Conservation (phyloP, 1,140 invertebrate genomes). For the Pomacea maculata region DNA sequence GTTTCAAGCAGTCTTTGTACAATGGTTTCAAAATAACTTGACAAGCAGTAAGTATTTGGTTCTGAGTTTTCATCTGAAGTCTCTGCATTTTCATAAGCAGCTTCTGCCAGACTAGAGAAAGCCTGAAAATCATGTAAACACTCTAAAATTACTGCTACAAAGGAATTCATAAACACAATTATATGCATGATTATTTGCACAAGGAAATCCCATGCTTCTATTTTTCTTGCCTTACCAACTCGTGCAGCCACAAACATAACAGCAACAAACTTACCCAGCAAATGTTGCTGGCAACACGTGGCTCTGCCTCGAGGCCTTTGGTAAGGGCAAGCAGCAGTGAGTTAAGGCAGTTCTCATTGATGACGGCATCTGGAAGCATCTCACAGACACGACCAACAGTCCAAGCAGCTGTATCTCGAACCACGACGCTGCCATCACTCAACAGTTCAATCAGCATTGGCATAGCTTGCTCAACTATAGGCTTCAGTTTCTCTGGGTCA, state of each 20-base stretch:
- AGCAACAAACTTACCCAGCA: constrained; percentile 79
- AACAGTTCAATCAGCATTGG: constrained; percentile 94
- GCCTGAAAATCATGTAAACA: constrained; percentile 69
- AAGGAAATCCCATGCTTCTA: neutral
- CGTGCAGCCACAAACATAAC: neutral
- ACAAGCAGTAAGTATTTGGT: constrained; percentile 93
- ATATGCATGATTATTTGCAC: neutral
- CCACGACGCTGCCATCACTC: constrained; percentile 83
- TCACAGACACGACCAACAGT: constrained; percentile 97
- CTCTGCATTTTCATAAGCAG: constrained; percentile 86
- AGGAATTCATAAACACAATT: neutral
- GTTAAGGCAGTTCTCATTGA: constrained; percentile 81
- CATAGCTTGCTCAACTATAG: constrained; percentile 95
- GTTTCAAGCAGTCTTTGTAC: constrained; percentile 90
- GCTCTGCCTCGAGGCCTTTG: constrained; percentile 86
- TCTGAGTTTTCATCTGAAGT: constrained; percentile 73
- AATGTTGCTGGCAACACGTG: constrained; percentile 97
- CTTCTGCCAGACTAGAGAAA: constrained; percentile 96
- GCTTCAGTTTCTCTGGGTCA: constrained; percentile 85
- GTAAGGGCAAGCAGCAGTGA: constrained; percentile 89
- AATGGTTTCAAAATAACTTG: constrained; percentile 92
- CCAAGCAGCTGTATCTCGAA: constrained; percentile 98
- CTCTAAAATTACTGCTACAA: neutral
- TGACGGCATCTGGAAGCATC: constrained; percentile 93
- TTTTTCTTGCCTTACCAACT: neutral